A percentile compares a stretch with the other conserved stretches of the same genome.
phyloP scores from a whole-genome alignment of 1,140 invertebrate genomes.

The Steinernema khuongi region DNA sequence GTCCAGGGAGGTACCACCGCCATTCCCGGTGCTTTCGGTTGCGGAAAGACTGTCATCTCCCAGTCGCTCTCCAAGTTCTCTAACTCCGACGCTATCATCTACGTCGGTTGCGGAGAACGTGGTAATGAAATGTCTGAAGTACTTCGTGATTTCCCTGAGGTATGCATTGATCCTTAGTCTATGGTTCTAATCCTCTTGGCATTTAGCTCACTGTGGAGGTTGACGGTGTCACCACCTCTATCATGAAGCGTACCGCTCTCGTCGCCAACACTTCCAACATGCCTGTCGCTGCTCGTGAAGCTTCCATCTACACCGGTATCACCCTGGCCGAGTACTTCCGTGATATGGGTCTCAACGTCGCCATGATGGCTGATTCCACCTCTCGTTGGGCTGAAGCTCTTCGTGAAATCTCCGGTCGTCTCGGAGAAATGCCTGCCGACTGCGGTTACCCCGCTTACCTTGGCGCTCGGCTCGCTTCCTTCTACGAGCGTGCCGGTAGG shows the following conservation, averaged over 20 bases:
- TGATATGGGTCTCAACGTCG: not conserved
- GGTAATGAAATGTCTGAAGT: slow-evolving; percentile 87
- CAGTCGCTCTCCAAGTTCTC: slow-evolving; percentile 98
- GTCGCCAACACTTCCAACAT: slow-evolving; percentile 99
- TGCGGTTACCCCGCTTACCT: not conserved
- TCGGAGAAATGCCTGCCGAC: not conserved
- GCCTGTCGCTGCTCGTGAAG: slow-evolving; percentile 99
- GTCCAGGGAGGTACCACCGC: slow-evolving; percentile 98
- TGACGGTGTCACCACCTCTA: slow-evolving; percentile 89
- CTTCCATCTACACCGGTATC: slow-evolving; percentile 92
- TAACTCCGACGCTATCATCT: slow-evolving; percentile 98
- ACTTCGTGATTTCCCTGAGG: slow-evolving; percentile 92
- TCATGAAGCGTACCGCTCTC: slow-evolving; percentile 98
- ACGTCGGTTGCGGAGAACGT: slow-evolving; percentile 91
- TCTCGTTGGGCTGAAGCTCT: not conserved
- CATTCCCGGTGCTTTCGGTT: slow-evolving; percentile 93
- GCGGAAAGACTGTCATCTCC: slow-evolving; percentile 99
- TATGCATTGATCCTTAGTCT: slow-evolving; percentile 31
- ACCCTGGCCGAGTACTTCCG: slow-evolving; percentile 65
- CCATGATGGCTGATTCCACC: not conserved
- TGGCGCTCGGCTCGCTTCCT: not conserved
- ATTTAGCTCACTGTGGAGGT: slow-evolving; percentile 81
- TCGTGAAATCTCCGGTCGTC: not conserved
- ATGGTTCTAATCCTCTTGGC: not conserved
- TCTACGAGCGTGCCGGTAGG: slow-evolving; percentile 58